Conservation (phyloP, 2,888 invertebrate genomes). For the Agrochola macilenta region DNA sequence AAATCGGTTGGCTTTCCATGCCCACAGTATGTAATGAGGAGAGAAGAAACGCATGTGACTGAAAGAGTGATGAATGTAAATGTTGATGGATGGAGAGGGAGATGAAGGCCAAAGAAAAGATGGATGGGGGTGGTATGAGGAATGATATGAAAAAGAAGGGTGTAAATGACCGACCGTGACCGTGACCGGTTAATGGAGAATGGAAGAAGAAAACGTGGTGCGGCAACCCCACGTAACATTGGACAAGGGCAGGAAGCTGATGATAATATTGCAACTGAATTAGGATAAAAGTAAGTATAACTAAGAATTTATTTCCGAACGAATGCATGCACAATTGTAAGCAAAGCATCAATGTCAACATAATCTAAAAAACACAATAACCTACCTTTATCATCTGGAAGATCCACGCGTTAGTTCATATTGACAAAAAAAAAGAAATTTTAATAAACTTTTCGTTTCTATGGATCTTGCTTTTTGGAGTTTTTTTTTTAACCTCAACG, state of each 20-base stretch:
- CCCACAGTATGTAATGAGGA: not conserved
- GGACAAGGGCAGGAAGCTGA: not conserved
- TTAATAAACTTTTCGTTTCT: not conserved
- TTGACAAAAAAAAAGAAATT: slow-evolving; percentile 2
- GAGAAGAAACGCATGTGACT: not conserved
- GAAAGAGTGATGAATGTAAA: not conserved
- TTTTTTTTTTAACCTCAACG: too few relatives aligned
- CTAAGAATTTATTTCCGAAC: not conserved
- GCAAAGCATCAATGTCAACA: slow-evolving; percentile 12
- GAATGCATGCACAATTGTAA: slow-evolving; percentile 10
- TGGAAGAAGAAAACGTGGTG: too few relatives aligned
- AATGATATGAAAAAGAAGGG: not conserved
- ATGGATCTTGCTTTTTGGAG: too few relatives aligned
- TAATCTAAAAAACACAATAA: not conserved
- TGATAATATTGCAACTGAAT: not conserved
- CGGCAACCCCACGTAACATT: not conserved
- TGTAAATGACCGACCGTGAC: not conserved
- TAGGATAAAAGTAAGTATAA: not conserved
- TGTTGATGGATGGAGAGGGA: not conserved
- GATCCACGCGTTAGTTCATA: slow-evolving; percentile 18
- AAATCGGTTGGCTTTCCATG: not conserved
- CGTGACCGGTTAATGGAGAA: not conserved
- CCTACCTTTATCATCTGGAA: slow-evolving; percentile 20
- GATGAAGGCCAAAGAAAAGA: not conserved
- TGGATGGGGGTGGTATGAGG: not conserved